Conservation (phyloP, 2,113 vertebrate genomes). For the Castor canadensis region DNA sequence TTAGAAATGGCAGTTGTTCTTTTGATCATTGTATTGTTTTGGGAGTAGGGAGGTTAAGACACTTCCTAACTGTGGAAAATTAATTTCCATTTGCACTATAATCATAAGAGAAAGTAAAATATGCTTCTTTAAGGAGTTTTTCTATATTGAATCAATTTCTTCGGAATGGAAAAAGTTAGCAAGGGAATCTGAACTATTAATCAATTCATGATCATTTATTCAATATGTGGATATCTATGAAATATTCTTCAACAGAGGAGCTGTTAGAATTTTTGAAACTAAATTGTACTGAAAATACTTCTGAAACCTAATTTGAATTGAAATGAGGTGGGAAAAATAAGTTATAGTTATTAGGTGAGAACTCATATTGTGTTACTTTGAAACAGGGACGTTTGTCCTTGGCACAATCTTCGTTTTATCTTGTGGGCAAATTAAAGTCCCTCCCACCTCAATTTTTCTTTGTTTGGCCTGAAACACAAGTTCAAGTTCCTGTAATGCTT, state of each 20-base stretch:
- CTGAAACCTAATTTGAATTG: not conserved
- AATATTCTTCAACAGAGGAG: not conserved
- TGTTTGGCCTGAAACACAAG: not conserved
- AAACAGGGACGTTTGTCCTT: not conserved
- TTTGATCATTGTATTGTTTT: not conserved
- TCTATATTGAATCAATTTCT: not conserved
- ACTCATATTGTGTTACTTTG: not conserved
- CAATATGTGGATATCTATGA: not conserved
- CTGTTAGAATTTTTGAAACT: not conserved
- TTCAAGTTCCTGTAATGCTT: not conserved
- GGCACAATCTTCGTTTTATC: not conserved
- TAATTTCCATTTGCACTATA: not conserved
- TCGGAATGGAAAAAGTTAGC: not conserved
- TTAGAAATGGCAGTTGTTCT: not conserved
- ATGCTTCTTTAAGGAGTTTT: not conserved
- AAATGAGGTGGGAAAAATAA: not conserved
- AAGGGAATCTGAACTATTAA: not conserved
- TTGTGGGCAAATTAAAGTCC: not conserved
- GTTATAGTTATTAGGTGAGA: not conserved
- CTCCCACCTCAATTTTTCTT: not conserved
- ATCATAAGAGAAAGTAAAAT: slow-evolving; percentile 4
- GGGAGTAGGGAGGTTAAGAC: not conserved
- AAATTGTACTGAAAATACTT: not conserved
- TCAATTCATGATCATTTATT: not conserved
- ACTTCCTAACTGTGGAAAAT: not conserved